Evolutionary conservation across 2,113 vertebrate genomes (phyloP), one percentile per base, ranked within the genome.

Genomic region (Caranx ignobilis): DNA sequence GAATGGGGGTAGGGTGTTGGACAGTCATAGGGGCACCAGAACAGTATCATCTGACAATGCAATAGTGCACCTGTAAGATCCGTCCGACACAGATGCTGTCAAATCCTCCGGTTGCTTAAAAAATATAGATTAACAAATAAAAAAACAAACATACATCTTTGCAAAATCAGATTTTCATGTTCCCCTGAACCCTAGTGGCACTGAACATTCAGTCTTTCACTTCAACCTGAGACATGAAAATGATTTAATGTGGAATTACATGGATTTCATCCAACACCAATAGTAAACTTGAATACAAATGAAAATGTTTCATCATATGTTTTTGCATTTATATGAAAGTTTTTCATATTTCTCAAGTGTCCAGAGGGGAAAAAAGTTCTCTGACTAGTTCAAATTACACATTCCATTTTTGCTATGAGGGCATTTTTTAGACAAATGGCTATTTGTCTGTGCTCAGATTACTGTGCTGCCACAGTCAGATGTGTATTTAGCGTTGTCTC

Each of bases 1-100:
- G 84, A 62, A 72, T 83, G 91, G 90, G 90, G 91, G 90, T 66
- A 79, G 91, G 92, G 86, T 76, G 78, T 57, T 59, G 78, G 82
- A 59, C 55, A 72, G 81, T 80, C 82, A 77, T 11, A 69, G 79
- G 87, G 87, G 71, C 86, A 85, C 69, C 79, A 67, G 57, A 57
- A 74, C 77, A 89, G 43, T 83, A 71, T 70, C 65, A 47, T 72
- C 19, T 70, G 75, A 70, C 32, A 37, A 39, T 11, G 56, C 59
- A 63, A 3, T 4, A 54, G 34, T 10, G 39, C 61, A 92, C 84
- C 86, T 90, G 78, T 47, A 4, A 52, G 59, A 66, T 8, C 10
- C 81, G 74, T 45, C 19, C 48, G 15, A 39, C 50, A 7, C 67
- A 50, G 32, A 67, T 4, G 6, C 26, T 37, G 31, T 39, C n/a